These are phyloP conservation scores for Lordiphosa collinella DNA, from an alignment of 1,140 invertebrate species.

Conservation along the genomic window DNA sequence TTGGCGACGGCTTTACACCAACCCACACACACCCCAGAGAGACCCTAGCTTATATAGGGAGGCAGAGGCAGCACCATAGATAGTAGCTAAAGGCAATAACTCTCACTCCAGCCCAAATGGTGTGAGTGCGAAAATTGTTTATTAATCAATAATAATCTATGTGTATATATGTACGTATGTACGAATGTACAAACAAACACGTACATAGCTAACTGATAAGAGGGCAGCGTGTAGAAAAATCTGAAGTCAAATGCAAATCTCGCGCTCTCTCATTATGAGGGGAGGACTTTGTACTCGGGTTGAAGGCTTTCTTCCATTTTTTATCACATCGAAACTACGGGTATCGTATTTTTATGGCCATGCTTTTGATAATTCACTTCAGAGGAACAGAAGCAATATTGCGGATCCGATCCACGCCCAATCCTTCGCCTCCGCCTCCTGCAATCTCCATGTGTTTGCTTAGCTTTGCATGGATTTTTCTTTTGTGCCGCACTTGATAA, in stretches of 20 bases:
- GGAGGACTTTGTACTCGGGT: background rate
- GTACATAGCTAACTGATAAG: constrained; percentile 26
- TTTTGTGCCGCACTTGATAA: constrained; percentile 22
- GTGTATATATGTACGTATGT: constrained; percentile 11
- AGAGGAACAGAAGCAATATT: background rate
- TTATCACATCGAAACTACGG: no score
- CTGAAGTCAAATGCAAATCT: background rate
- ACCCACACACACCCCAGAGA: background rate
- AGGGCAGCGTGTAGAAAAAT: background rate
- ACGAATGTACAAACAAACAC: constrained; percentile 10
- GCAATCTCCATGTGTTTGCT: constrained; percentile 1
- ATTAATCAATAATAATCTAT: constrained; percentile 61
- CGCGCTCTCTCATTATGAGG: background rate
- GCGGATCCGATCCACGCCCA: background rate
- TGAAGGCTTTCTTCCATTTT: no score
- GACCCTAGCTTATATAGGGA: no score
- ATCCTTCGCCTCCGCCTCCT: background rate
- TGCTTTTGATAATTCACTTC: no score
- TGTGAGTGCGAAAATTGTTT: constrained; percentile 62
- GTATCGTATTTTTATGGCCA: no score
- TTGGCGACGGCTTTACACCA: constrained; percentile 7
- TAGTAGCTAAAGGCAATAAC: constrained; percentile 6
- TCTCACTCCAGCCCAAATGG: constrained; percentile 9
- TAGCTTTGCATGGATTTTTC: background rate
- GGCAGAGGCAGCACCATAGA: no score